Evolutionary conservation across 2,888 invertebrate genomes (phyloP).

Genomic region (Plemyria rubiginata): DNA sequence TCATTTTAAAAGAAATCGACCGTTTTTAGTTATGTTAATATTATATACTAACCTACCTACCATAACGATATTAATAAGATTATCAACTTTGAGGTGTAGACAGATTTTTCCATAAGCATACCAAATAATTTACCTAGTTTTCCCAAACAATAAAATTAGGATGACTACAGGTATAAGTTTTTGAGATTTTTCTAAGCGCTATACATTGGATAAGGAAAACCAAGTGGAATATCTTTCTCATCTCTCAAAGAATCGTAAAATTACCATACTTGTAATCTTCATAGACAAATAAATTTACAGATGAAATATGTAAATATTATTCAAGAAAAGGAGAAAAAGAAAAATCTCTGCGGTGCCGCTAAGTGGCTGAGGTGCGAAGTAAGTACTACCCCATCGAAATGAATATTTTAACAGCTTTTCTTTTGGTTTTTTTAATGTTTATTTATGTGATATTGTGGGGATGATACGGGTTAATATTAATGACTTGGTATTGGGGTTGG

Average conservation of each 20-base stretch:
- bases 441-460: conserved; percentile 64
- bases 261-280: conserved; percentile 72
- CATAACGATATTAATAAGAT: background rate
- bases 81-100: background rate
- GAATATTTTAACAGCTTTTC: conserved; percentile 71
- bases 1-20: too few relatives aligned
- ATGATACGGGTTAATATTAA: conserved; percentile 66
- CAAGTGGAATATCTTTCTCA: conserved; percentile 42
- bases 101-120: background rate
- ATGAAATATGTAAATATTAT: conserved; percentile 74
- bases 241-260: conserved; percentile 48
- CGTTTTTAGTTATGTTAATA: too few relatives aligned
- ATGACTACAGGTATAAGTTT: too few relatives aligned
- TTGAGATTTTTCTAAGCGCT: background rate
- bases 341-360: conserved; percentile 47
- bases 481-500: conserved; percentile 51
- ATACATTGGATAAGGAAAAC: conserved; percentile 16
- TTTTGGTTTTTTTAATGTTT: conserved; percentile 72
- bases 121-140: background rate
- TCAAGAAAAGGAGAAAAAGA: conserved; percentile 39
- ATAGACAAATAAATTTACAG: conserved; percentile 62
- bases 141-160: background rate
- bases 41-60: background rate
- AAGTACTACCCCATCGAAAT: conserved; percentile 54
- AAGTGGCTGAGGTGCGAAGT: conserved; percentile 67